Evolutionary conservation across 2,113 vertebrate genomes (phyloP).

Genomic region (zebrafish (Danio rerio)): GRCz12tu NC_133195.1:8635001-8635500

Average conservation of each 20-base stretch:
- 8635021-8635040: slow-evolving; percentile 23
- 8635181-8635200: slow-evolving; percentile 47
- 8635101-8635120: background rate
- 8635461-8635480: no score
- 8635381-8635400: no score
- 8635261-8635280: background rate
- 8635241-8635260: background rate
- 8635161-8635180: background rate
- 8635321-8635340: no score
- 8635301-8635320: background rate
- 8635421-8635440: no score
- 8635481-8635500: no score
- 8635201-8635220: slow-evolving; percentile 8
- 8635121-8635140: slow-evolving; percentile 33
- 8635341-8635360: background rate
- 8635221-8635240: slow-evolving; percentile 8
- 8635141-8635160: slow-evolving; percentile 18
- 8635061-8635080: slow-evolving; percentile 47
- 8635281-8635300: background rate
- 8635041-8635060: slow-evolving; percentile 42
- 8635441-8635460: no score
- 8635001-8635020: slow-evolving; percentile 40
- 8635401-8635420: no score
- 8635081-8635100: slow-evolving; percentile 43
- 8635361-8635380: background rate